phyloP scores from a whole-genome alignment of 2,113 vertebrate genomes.

The Leuciscus idus region DNA sequence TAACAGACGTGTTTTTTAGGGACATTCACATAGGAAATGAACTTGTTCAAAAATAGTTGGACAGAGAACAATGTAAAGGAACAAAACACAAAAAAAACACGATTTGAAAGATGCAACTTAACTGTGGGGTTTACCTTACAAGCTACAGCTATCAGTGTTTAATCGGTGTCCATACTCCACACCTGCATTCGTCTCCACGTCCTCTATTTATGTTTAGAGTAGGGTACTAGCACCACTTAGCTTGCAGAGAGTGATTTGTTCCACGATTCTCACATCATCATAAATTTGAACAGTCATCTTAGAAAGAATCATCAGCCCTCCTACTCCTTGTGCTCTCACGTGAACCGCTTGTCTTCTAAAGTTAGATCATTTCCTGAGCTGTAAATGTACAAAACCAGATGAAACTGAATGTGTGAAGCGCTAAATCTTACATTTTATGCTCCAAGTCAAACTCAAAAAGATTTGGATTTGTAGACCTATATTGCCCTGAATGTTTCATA shows the following conservation, averaged over 20 bases:
- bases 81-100: not conserved
- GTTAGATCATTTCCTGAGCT: not conserved
- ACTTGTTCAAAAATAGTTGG: not conserved
- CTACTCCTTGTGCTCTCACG: not conserved
- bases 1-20: not conserved
- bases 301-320: not conserved
- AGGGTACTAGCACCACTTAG: not conserved
- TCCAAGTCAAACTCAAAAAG: not conserved
- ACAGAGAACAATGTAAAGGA: not conserved
- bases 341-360: not conserved
- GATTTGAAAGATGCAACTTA: not conserved
- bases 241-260: not conserved
- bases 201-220: not conserved
- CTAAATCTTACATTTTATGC: not conserved
- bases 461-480: not conserved
- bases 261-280: not conserved
- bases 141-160: not conserved
- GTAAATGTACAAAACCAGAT: not conserved
- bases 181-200: not conserved
- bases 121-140: not conserved
- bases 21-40: not conserved
- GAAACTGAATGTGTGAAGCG: not conserved
- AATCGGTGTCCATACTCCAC: not conserved
- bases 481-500: not conserved
- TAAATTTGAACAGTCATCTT: not conserved